Base-by-base conservation (phyloP, 2,888 invertebrate genomes). In the Eupithecia vulgata region DNA sequence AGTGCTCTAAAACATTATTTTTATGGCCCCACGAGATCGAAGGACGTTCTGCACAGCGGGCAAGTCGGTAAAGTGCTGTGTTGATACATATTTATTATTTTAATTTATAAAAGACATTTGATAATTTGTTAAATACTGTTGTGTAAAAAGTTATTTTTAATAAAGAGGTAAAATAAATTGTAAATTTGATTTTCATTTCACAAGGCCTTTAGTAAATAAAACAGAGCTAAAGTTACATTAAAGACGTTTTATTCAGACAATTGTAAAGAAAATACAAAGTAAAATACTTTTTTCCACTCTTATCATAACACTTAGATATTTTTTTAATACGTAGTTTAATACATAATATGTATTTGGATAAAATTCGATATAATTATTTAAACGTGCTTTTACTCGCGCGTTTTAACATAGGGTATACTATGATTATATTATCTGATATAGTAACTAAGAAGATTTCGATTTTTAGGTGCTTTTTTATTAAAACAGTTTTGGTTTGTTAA, bases 241-340 rank as follows among this genome's bases (percentile, higher is more conserved):
- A 25, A 76, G 90, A 93, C 87, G 88, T 87, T 93, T 93, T 94
- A 93, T 92, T 94, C 84, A 57, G 21, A 57, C 57, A 25, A 90
- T 91, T 91, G 91, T 94, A 92, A 92, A 93, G 88, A 90, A 93
- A 93, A 91, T 91, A 92, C 83, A 91, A 93, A 90, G 84, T 88
- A 91, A 91, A 89, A 86, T 90, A 89, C 83, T 85, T 85, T 85
- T 83, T 81, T 88, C 84, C 88, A 91, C 91, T 90, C 87, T 85
- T 85, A 90, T n/a, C 87, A 89, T 90, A 87, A 91, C 89, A 91
- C 83, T 89, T 90, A 92, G 91, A 90, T 87, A 91, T 91, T 76
- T 75, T n/a, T 71, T 72, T 91, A 86, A 87, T 87, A 93, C 90
- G 90, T 92, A 40, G 21, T 65, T 17, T 57, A 57, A 57, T 57